phyloP scores from a whole-genome alignment of 2,888 invertebrate species.

The Limnephilus marmoratus region DNA sequence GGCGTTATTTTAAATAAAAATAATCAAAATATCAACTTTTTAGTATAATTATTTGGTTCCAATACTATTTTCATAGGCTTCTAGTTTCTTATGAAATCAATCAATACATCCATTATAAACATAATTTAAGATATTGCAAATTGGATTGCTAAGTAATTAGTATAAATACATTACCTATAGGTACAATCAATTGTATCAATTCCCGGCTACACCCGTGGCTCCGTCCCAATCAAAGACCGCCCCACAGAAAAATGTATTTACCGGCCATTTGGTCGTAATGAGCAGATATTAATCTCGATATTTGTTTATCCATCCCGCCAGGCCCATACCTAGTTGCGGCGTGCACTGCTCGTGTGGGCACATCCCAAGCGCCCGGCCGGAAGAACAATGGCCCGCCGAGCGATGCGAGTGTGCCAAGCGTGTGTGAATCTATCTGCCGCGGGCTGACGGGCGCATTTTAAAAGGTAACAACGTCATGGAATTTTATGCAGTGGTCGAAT shows the following conservation, averaged over 20 bases:
- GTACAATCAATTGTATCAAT: not conserved
- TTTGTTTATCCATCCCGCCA: conserved; percentile 60
- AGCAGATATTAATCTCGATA: conserved; percentile 58
- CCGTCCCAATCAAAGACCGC: conserved; percentile 56
- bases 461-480: conserved; percentile 52
- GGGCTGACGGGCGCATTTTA: conserved; percentile 49
- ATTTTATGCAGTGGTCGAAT: conserved; percentile 37
- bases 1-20: too few species aligned
- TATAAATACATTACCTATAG: not conserved
- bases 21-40: too few species aligned
- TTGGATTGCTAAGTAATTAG: not conserved
- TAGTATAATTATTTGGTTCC: too few species aligned
- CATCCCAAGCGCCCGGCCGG: conserved; percentile 65
- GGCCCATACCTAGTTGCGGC: conserved; percentile 62
- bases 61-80: too few species aligned
- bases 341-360: conserved; percentile 57
- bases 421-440: conserved; percentile 49
- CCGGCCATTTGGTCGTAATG: conserved; percentile 57
- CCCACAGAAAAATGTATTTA: conserved; percentile 59
- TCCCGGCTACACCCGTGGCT: conserved; percentile 50
- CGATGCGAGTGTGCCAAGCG: conserved; percentile 61
- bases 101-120: not conserved
- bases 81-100: too few species aligned
- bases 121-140: not conserved
- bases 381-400: conserved; percentile 62